Base-by-base conservation (phyloP, 2,113 vertebrate genomes). In the Triplophysa dalaica region DNA sequence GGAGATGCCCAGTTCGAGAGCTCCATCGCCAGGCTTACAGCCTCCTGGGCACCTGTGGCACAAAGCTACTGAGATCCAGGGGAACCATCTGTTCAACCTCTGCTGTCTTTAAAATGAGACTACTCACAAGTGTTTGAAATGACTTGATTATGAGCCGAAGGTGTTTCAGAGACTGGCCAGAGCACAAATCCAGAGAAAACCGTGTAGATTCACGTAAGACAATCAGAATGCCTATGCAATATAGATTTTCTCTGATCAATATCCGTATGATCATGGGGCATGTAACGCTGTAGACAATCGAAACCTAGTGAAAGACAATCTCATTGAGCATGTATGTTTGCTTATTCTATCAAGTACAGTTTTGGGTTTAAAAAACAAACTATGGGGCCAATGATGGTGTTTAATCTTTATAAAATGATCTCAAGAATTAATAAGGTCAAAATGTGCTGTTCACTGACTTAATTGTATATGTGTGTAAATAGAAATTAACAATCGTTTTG, bases 1-100 rank as follows among this genome's bases (percentile, higher is more conserved):
- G 89, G 89, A 1, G 93, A 94, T 0, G 89, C 91, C 45, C 93
- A 94, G 89, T 93, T 93, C 1, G 93, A 94, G 88, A 92, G 87
- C 86, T 92, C 93, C 82, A 93, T 94, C 5, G 92, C 93, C 80
- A 80, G 93, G 63, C 90, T 94, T 24, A 92, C 93, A 0, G 92
- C 93, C 0, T 91, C 92, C 73, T 94, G 93, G 93, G 83, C 92
- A 0, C 92, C 93, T 0, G 91, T 93, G 17, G 93, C 93, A 50
- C 93, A 94, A 86, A 94, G 91, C 87, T 94, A 93, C 87, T 94
- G 85, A 93, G 77, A 77, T 50, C 14, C 17, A 50, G 54, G 0
- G 22, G 9, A 16, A 16, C 8, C 22, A 45, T 10, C 16, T 56
- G 17, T 56, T 56, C 6, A 21, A 56, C 17, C 54, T 8, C 7